Evolutionary conservation across 1,140 invertebrate genomes (phyloP), one percentile per base, ranked within the genome.

Genomic region (Batillaria attramentaria): DNA sequence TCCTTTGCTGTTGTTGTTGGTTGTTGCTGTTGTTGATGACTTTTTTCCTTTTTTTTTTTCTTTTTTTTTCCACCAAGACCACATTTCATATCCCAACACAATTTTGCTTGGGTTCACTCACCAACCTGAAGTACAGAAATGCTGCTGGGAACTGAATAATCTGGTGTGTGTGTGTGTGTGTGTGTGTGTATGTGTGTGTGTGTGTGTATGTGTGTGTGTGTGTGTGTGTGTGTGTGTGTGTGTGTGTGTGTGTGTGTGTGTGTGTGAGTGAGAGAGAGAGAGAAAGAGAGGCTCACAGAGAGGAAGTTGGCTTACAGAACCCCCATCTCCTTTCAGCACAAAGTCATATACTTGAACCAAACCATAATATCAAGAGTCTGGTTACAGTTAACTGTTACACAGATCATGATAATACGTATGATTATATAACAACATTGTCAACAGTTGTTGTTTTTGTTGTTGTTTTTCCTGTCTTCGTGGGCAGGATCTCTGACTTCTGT

Each of bases 191-290:
- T 28, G 62, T 66, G 28, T n/a, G 8, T 42, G 69, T 24, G 20
- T 8, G 33, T 28, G 13, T 8, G 10, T 28, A 66, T 35, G 28
- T 28, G 10, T 66, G 31, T 6, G 28, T 69, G 35, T 69, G 35
- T 2, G 50, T 57, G 33, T 74, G n/a, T 33, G 41, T 70, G 42
- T 74, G 72, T 74, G 72, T 57, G n/a, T 74, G 46, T 41, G 39
- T 16, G 0, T 41, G 33, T 35, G 16, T 37, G 28, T 57, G 33
- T 57, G 50, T 57, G 50, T 37, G 46, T 57, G 57, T 74, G 50
- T 50, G 43, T 50, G 69, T 66, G 35, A 37, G 62, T 66, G 62
- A 37, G 35, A 37, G 43, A 42, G 39, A 42, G 41, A 37, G 39
- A n/a, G 69, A 42, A 41, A 18, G n/a, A 42, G 69, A 13, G 31